These are phyloP conservation scores for Parazoanthus darwini DNA, from an alignment of 92 coral and sea anemone genomes.

Conservation along the genomic window DNA sequence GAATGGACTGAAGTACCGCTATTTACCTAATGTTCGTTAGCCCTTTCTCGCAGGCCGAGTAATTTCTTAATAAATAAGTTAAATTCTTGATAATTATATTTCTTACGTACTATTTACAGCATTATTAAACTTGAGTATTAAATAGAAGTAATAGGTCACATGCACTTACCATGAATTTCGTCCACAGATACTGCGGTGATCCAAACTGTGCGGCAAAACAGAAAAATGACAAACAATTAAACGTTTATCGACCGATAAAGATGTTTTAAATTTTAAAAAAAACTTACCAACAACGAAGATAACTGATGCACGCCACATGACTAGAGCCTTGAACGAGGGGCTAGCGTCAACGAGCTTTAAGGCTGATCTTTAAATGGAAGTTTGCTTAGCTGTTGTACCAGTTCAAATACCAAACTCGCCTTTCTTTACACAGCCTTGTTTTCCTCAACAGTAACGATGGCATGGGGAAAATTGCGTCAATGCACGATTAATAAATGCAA, in stretches of 20 bases:
- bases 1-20: too few relatives aligned
- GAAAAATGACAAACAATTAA: too few relatives aligned
- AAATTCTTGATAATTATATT: too few relatives aligned
- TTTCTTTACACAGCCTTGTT: background rate
- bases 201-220: background rate
- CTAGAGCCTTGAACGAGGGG: background rate
- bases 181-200: background rate
- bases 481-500: too few relatives aligned
- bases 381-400: background rate
- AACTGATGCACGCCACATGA: background rate
- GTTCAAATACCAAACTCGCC: background rate
- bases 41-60: too few relatives aligned
- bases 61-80: too few relatives aligned
- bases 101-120: background rate
- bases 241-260: too few relatives aligned
- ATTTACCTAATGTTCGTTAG: too few relatives aligned
- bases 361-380: background rate
- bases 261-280: too few relatives aligned
- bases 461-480: too few relatives aligned
- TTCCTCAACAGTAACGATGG: background rate
- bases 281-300: background rate
- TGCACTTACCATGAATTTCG: background rate
- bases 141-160: too few relatives aligned
- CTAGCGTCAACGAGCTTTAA: background rate
- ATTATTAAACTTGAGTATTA: too few relatives aligned